phyloP scores from a whole-genome alignment of 2,113 vertebrate species.

The Nesoenas mayeri region DNA sequence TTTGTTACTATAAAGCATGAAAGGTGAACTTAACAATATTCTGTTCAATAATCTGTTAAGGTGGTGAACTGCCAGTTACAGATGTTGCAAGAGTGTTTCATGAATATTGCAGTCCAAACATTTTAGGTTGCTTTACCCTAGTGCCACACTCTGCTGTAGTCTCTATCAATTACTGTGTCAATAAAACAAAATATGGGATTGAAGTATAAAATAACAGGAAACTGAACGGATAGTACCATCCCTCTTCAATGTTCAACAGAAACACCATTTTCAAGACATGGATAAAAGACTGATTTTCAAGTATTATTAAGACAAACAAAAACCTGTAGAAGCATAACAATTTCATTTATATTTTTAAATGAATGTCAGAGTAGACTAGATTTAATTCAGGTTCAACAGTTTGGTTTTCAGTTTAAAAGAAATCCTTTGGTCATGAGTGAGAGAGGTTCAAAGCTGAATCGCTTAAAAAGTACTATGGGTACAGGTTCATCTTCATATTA shows the following conservation, averaged over 20 bases:
- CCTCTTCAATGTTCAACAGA: background rate
- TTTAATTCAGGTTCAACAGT: background rate
- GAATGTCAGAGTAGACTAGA: background rate
- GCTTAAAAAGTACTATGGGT: background rate
- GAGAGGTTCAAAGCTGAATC: background rate
- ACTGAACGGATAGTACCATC: background rate
- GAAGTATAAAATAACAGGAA: background rate
- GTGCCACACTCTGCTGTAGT: background rate
- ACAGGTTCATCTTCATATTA: background rate
- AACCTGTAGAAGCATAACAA: background rate
- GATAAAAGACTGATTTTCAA: background rate
- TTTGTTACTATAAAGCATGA: background rate
- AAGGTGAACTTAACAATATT: background rate
- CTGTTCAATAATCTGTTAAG: background rate
- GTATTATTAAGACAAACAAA: background rate
- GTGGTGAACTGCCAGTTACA: background rate
- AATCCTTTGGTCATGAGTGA: background rate
- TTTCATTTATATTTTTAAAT: background rate
- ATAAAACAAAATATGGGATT: background rate
- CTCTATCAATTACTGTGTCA: background rate
- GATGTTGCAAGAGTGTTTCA: background rate
- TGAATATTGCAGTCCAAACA: background rate
- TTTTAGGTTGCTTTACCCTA: background rate
- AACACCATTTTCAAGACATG: background rate
- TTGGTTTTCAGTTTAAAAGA: background rate